Conservation (phyloP, 2,797 vertebrate species). For the Melanotaenia trifasciata region DNA sequence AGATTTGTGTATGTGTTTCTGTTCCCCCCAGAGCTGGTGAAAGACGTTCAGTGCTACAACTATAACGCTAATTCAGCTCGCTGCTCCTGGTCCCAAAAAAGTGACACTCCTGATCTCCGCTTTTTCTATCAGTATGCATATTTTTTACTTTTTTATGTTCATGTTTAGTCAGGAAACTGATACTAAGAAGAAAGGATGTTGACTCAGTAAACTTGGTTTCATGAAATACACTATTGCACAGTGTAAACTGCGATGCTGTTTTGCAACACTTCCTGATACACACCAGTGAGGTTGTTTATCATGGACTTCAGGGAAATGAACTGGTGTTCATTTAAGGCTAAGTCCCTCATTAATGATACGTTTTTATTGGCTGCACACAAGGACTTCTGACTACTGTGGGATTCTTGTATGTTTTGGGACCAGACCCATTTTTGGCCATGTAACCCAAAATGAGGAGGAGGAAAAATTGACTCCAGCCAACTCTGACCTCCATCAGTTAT, state of each 20-base stretch:
- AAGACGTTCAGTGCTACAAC: neutral
- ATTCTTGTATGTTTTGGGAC: neutral
- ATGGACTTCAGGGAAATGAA: neutral
- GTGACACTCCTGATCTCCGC: rapidly evolving
- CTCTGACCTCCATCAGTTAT: too few species aligned
- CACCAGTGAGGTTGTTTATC: neutral
- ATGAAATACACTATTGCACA: neutral
- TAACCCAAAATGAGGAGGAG: too few species aligned
- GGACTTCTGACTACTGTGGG: neutral
- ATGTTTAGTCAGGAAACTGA: neutral
- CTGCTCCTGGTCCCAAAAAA: conserved; percentile 43
- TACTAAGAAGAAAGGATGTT: neutral
- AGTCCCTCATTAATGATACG: neutral
- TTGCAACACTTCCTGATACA: conserved; percentile 22
- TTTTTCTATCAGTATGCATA: conserved; percentile 52
- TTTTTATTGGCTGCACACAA: neutral
- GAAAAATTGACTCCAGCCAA: too few species aligned
- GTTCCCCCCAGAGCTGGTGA: conserved; percentile 46
- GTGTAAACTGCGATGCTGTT: neutral
- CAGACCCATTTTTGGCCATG: too few species aligned
- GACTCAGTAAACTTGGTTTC: neutral
- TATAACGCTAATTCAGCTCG: rapidly evolving
- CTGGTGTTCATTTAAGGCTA: neutral
- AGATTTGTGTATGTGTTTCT: neutral
- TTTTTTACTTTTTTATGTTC: neutral